These are phyloP conservation scores for Pollenia amentaria DNA, from an alignment of 2,888 invertebrate genomes.

Conservation along the genomic window DNA sequence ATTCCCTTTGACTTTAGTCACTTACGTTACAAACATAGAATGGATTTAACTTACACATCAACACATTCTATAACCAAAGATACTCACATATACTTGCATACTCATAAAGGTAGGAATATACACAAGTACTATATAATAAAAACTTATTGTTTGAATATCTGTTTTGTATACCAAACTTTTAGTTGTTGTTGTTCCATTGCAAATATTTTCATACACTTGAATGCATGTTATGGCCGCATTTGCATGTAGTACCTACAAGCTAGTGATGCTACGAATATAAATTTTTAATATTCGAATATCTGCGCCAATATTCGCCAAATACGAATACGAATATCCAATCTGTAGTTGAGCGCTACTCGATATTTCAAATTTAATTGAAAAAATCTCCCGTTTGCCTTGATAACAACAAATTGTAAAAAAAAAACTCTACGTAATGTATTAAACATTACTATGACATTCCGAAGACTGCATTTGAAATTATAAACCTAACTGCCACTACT, in stretches of 20 bases:
- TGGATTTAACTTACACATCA: background rate
- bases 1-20: conserved; percentile 27
- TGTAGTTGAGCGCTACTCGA: too few relatives aligned
- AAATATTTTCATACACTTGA: conserved; percentile 59
- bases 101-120: background rate
- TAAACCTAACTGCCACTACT: too few relatives aligned
- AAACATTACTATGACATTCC: too few relatives aligned
- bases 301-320: too few relatives aligned
- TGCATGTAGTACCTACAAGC: conserved; percentile 29
- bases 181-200: conserved; percentile 18
- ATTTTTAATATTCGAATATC: too few relatives aligned
- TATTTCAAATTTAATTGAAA: too few relatives aligned
- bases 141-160: conserved; percentile 56
- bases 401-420: too few relatives aligned
- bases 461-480: too few relatives aligned
- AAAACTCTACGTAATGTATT: too few relatives aligned
- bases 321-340: too few relatives aligned
- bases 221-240: conserved; percentile 61
- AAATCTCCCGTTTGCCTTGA: too few relatives aligned
- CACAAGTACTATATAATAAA: conserved; percentile 1
- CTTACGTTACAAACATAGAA: background rate
- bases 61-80: background rate
- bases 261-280: too few relatives aligned
- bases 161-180: conserved; percentile 7
- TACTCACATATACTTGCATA: background rate